Base-by-base conservation (phyloP, 1,140 invertebrate genomes). In the Teleopsis dalmanni region DNA sequence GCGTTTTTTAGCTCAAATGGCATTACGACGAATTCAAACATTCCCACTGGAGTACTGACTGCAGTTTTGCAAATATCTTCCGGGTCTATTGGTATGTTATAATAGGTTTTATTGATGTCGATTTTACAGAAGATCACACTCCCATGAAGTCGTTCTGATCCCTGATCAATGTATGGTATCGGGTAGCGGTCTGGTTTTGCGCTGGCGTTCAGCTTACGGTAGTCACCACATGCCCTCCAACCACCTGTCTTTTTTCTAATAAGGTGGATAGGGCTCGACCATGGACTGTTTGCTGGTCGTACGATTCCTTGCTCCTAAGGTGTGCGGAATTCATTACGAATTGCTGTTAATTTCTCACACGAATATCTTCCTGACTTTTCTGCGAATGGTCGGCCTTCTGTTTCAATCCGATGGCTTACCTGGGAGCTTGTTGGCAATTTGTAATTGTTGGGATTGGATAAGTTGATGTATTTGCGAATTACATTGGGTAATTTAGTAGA, bases 21-120 rank as follows among this genome's bases (percentile, higher is more conserved):
- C 59, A 76, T 67, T 8, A 49, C 25, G 2, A 50, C n/a, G 50
- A 66, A 73, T 49, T 67, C 37, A 52, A 55, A 54, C 18, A 59
- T 42, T 60, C 73, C 25, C 37, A 69, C 67, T 9, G 65, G 57
- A 21, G 69, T 72, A 1, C 54, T 63, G 0, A 72, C 51, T 1
- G 69, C 64, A 10, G 65, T 73, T 52, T 74, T 73, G 4, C 42
- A 54, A 8, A 71, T 59, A 38, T 71, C 64, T 14, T 55, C 56
- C 33, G 18, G n/a, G 0, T 37, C 44, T 9, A 73, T 51, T 0
- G 67, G 69, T 1, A 73, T 63, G 19, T 72, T 76, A 58, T 73
- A 70, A 53, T 72, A 81, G 0, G 76, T 77, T 9, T 58, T 54
- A 0, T 56, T 48, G 9, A 79, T 42, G 62, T 80, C 76, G 0